Evolutionary conservation across 1,140 invertebrate species (phyloP).

Genomic region (Drosophila hydei): DNA sequence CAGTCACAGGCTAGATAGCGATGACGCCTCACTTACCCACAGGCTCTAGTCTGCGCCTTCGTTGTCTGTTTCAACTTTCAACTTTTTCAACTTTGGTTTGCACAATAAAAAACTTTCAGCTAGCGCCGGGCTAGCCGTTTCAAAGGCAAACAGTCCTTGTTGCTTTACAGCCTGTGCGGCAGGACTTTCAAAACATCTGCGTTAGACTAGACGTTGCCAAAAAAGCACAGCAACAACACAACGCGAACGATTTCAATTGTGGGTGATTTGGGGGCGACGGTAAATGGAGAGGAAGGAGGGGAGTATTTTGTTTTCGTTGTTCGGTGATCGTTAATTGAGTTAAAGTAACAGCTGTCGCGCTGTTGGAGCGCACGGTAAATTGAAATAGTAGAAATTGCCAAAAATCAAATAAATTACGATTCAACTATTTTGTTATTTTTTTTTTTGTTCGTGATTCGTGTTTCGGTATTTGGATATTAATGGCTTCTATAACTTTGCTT

Average conservation of each 20-base stretch:
- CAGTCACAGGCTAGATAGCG: neutral
- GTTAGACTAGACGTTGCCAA: slow-evolving; percentile 8
- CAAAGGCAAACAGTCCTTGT: slow-evolving; percentile 59
- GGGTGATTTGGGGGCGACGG: neutral
- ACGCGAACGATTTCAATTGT: slow-evolving; percentile 7
- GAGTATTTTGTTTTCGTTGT: slow-evolving; percentile 48
- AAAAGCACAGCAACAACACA: slow-evolving; percentile 8
- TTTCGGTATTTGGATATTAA: neutral
- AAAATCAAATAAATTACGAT: slow-evolving; percentile 44
- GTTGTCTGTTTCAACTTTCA: slow-evolving; percentile 3
- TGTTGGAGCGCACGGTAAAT: slow-evolving; percentile 34
- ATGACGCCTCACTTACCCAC: slow-evolving; percentile 1
- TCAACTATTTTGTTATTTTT: slow-evolving; percentile 33
- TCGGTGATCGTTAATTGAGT: slow-evolving; percentile 73
- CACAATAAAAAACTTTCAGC: slow-evolving; percentile 69
- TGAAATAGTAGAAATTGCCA: slow-evolving; percentile 39
- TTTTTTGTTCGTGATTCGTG: slow-evolving; percentile 4
- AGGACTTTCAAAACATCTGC: slow-evolving; percentile 67
- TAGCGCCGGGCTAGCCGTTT: slow-evolving; percentile 37
- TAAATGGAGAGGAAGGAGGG: neutral
- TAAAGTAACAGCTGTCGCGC: slow-evolving; percentile 66
- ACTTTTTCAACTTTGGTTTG: slow-evolving; percentile 48
- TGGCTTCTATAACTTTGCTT: slow-evolving; percentile 2
- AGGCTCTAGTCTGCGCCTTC: slow-evolving; percentile 28
- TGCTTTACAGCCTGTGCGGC: slow-evolving; percentile 32